Percentiles rank a stretch among this genome's conserved stretches.
Conservation (phyloP, 2,113 vertebrate species). For the Gorsachius goisagi region DNA sequence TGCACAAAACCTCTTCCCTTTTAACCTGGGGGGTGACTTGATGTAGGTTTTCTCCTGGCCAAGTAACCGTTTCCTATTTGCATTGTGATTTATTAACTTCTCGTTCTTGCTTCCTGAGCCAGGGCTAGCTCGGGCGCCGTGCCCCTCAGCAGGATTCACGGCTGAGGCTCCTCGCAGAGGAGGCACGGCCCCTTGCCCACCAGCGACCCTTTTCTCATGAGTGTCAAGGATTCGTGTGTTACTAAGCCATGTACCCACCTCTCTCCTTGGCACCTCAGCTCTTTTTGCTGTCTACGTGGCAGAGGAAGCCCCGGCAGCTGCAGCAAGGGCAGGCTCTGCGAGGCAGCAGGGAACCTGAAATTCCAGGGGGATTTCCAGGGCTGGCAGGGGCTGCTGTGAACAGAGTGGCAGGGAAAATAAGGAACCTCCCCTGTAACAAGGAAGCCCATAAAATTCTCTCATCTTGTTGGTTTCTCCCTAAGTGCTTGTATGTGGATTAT, state of each 20-base stretch:
- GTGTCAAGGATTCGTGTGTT: background rate
- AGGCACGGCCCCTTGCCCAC: background rate
- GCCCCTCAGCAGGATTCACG: accelerated
- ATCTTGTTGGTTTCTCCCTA: background rate
- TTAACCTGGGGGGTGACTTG: background rate
- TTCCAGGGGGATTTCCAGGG: background rate
- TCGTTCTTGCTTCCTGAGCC: background rate
- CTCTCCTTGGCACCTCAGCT: accelerated
- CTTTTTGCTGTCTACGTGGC: accelerated
- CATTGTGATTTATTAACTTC: background rate
- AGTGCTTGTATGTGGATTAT: background rate
- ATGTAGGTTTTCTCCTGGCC: background rate
- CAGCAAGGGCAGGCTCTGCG: background rate
- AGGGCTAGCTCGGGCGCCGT: accelerated
- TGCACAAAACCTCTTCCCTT: background rate
- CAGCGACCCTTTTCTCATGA: accelerated
- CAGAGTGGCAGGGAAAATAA: background rate
- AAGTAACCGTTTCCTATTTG: background rate
- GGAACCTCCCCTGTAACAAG: background rate
- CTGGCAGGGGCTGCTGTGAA: background rate
- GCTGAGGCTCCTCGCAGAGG: accelerated
- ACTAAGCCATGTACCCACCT: background rate
- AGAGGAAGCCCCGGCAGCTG: background rate
- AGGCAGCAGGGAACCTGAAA: accelerated
- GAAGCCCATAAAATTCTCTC: background rate